Conservation (phyloP, 64 coral and sea anemone species). For the Actinia equina region DNA sequence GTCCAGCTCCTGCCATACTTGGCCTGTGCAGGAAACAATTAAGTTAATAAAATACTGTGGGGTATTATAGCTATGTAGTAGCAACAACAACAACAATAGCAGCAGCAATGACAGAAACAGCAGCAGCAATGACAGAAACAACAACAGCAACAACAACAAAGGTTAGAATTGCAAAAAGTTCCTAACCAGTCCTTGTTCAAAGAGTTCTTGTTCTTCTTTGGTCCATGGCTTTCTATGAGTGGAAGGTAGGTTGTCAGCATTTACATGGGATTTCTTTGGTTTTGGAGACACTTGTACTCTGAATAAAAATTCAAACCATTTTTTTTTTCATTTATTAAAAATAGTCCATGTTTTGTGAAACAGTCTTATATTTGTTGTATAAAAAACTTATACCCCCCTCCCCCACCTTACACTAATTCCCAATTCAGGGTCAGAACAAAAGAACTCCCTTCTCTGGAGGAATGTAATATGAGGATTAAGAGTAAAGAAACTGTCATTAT, state of each 20-base stretch:
- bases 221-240: constrained; percentile 80
- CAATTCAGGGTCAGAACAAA: too few species aligned
- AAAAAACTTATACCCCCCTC: too few species aligned
- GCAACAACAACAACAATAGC: not conserved
- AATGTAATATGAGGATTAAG: not conserved
- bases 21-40: constrained; percentile 7
- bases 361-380: not conserved
- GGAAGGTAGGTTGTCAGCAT: not conserved
- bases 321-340: too few species aligned
- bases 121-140: not conserved
- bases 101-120: too few species aligned
- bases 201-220: constrained; percentile 59
- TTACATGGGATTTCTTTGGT: not conserved
- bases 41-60: not conserved
- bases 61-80: too few species aligned
- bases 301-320: not conserved
- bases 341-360: not conserved
- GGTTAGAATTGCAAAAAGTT: not conserved
- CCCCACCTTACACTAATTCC: too few species aligned
- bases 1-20: constrained; percentile 89
- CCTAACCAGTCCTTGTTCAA: constrained; percentile 75
- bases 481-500: too few species aligned
- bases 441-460: too few species aligned
- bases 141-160: not conserved
- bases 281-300: not conserved